Evolutionary conservation across 2,113 vertebrate species (phyloP).

Genomic region (Mesembrinibis cayennensis): DNA sequence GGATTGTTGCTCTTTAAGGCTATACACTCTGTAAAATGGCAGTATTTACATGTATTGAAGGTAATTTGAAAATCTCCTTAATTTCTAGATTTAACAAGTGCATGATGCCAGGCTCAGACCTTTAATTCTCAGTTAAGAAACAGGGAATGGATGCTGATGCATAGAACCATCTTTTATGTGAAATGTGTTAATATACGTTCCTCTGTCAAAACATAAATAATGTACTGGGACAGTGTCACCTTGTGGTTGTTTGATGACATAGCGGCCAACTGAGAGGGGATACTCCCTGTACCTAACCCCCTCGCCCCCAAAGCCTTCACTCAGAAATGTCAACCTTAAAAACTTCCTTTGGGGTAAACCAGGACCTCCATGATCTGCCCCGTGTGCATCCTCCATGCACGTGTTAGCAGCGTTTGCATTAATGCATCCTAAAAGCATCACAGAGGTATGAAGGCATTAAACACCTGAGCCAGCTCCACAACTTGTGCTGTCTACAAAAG

Average conservation of each 20-base stretch:
- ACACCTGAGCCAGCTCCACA: background rate
- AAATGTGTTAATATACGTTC: background rate
- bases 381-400: background rate
- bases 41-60: background rate
- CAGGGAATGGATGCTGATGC: background rate
- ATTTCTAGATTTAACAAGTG: background rate
- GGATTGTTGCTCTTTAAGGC: background rate
- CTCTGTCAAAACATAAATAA: constrained; percentile 50
- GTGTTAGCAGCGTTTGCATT: background rate
- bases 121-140: background rate
- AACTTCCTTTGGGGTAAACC: background rate
- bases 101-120: background rate
- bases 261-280: background rate
- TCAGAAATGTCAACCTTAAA: background rate
- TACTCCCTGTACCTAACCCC: background rate
- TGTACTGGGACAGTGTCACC: constrained; percentile 55
- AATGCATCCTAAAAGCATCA: background rate
- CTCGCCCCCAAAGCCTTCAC: background rate
- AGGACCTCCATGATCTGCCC: background rate
- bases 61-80: background rate
- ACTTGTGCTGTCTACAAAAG: background rate
- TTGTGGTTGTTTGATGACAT: constrained; percentile 47
- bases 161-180: background rate
- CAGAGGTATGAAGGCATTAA: background rate
- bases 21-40: background rate